Evolutionary conservation across 2,797 vertebrate genomes (phyloP).

Genomic region (Diceros bicornis): DNA sequence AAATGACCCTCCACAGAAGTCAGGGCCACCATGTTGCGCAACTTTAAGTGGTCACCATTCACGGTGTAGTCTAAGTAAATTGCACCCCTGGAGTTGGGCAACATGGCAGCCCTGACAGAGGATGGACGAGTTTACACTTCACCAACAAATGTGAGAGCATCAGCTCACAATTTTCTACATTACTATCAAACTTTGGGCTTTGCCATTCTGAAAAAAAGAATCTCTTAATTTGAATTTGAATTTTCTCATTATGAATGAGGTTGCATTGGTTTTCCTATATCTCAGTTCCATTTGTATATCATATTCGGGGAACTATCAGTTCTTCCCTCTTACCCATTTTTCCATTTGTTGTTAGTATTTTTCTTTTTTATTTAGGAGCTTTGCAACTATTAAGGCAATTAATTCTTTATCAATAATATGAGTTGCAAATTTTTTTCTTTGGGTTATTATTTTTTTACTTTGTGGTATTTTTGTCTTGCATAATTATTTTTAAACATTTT

Average conservation of each 20-base stretch:
- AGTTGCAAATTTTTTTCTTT: background rate
- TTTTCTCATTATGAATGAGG: constrained; percentile 33
- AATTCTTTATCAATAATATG: constrained; percentile 31
- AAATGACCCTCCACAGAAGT: background rate
- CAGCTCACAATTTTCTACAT: background rate
- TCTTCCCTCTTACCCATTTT: background rate
- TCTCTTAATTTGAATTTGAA: background rate
- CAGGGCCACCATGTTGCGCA: background rate
- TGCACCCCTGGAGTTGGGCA: background rate
- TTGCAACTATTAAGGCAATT: background rate
- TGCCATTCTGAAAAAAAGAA: background rate
- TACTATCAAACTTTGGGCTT: background rate
- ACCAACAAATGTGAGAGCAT: background rate
- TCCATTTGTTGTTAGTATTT: background rate
- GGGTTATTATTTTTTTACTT: constrained; percentile 1
- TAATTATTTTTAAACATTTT: constrained; percentile 22
- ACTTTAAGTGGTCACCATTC: background rate
- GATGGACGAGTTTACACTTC: background rate
- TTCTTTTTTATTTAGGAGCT: background rate
- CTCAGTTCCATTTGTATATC: background rate
- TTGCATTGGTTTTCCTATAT: background rate
- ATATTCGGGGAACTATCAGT: background rate
- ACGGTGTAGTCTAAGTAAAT: background rate
- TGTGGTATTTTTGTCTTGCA: constrained; percentile 15
- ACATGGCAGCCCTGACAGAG: background rate